Percentiles rank a stretch among this genome's conserved stretches.
Evolutionary conservation across 2,113 vertebrate species (phyloP).

Genomic region (Tyrannus savana): DNA sequence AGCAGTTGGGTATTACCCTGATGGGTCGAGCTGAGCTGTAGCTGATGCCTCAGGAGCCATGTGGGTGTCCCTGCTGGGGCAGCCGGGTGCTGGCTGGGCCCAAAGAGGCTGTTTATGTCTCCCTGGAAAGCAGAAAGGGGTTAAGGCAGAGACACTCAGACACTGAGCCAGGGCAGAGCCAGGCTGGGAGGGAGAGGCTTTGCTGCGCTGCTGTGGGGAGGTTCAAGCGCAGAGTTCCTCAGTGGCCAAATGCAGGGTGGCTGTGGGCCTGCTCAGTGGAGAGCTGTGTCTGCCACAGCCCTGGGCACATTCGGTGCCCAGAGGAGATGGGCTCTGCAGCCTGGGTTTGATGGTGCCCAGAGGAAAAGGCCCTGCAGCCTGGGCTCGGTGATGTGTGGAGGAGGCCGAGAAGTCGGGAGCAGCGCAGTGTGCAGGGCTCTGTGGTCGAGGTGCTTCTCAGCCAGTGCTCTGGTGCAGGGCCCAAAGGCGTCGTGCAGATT

Average conservation of each 20-base stretch:
- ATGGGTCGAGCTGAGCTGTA: neutral
- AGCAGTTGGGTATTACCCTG: neutral
- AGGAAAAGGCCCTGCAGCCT: neutral
- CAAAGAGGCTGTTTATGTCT: neutral
- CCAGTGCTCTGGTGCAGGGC: neutral
- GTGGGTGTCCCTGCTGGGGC: no score
- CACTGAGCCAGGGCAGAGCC: neutral
- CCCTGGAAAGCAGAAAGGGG: rapidly evolving
- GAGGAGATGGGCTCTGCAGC: neutral
- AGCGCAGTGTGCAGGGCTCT: rapidly evolving
- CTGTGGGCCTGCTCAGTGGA: neutral
- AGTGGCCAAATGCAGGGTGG: no score
- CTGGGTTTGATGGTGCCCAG: no score
- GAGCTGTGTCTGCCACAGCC: neutral
- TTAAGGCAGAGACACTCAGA: neutral
- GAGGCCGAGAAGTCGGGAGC: neutral
- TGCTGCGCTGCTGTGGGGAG: neutral
- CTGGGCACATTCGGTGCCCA: neutral
- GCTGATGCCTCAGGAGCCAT: neutral
- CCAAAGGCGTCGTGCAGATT: neutral
- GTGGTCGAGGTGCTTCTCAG: neutral
- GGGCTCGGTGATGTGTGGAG: neutral
- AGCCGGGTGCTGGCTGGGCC: neutral
- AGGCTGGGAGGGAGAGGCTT: neutral
- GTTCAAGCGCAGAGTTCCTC: neutral